phyloP scores from a whole-genome alignment of 2,888 invertebrate species.

The Lasioglossum oenotherae region DNA sequence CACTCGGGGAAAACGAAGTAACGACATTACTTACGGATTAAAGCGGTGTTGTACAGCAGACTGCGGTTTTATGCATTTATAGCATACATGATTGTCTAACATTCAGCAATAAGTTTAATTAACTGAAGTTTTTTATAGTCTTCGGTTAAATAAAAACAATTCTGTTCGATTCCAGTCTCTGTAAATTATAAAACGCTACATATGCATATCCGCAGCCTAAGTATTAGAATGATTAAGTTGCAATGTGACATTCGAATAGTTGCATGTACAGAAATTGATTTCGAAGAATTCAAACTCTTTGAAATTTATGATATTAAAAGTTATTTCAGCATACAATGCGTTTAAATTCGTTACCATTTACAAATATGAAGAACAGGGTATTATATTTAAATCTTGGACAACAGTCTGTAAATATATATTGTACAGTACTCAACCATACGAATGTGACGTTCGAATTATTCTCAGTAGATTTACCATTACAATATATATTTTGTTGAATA shows the following conservation, averaged over 20 bases:
- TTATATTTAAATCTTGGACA: not conserved
- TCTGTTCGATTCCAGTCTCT: not conserved
- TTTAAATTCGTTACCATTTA: not conserved
- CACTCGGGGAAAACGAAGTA: not conserved
- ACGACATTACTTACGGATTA: not conserved
- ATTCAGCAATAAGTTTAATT: not conserved
- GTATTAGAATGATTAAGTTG: not conserved
- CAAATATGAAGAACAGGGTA: not conserved
- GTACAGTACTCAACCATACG: constrained; percentile 1
- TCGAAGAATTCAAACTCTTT: not conserved
- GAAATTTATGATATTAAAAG: not conserved
- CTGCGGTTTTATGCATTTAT: constrained; percentile 1
- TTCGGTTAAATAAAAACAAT: not conserved
- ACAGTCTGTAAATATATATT: not conserved
- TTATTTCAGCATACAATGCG: not conserved
- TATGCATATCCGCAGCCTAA: not conserved
- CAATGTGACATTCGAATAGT: constrained; percentile 6
- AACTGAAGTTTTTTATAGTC: not conserved
- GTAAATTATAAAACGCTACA: not conserved
- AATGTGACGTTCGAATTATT: constrained; percentile 1
- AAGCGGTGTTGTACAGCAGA: not conserved
- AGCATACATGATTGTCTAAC: constrained; percentile 5
- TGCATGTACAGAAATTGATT: constrained; percentile 7
- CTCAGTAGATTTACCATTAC: constrained; percentile 1
- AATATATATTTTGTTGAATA: not conserved